Evolutionary conservation across 2,113 vertebrate species (phyloP), one percentile per base, ranked within the genome.

Genomic region (Pelecanus crispus): DNA sequence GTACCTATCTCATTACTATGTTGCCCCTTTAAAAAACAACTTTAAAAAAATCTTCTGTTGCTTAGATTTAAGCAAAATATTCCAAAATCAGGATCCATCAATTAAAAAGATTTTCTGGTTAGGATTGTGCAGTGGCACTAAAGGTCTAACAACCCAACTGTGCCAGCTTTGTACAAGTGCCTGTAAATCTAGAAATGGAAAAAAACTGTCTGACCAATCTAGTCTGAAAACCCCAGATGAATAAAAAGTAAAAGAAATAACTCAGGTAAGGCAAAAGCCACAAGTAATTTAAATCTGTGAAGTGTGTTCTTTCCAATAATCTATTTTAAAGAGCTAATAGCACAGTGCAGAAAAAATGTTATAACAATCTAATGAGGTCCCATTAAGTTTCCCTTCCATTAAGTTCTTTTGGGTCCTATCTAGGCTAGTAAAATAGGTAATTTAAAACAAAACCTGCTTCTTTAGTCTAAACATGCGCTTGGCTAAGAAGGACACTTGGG

Each of bases 371-470:
- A 96, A 97, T 95, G 95, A 97, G 94, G 74, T 97, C 79, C 91
- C 93, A 96, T 97, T 97, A 97, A 97, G 93, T 81, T 96, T 96
- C 81, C 38, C 50, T 96, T 96, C 91, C 93, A 93, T 92, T 96
- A 91, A 85, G 91, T 97, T 94, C 94, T 95, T 97, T 94, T 95
- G 96, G 94, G 84, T 94, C 91, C 94, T 94, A 94, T 96, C 86
- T 96, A 92, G 53, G 79, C 75, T 91, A 95, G 91, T 96, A 81
- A 90, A 94, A 94, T 67, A 96, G 63, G 62, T 95, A 95, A 96
- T 96, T 97, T 95, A 90, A 95, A 95, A 90, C 75, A 92, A 85
- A 95, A 88, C 81, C 84, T 82, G 17, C 26, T 96, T 90, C 62
- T 87, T 95, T 88, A 91, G 66, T 80, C 89, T 96, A 95, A 94